These are phyloP conservation scores for Quadriops clusia DNA, from an alignment of 2,888 invertebrate species.

Conservation along the genomic window DNA sequence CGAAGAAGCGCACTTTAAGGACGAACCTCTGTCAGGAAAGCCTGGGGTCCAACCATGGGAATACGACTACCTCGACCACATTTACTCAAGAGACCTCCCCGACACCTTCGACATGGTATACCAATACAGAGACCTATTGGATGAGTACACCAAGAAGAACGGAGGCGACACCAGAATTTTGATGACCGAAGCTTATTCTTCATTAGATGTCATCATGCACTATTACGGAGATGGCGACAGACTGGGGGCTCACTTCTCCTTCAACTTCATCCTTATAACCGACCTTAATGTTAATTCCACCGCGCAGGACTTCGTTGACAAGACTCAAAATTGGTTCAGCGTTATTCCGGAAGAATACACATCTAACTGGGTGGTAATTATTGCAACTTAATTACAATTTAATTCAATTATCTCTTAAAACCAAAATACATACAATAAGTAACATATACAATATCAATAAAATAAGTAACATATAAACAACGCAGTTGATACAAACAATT, in stretches of 20 bases:
- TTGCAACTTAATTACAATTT: neutral
- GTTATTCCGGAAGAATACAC: conserved; percentile 48
- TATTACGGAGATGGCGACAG: conserved; percentile 48
- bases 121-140: conserved; percentile 50
- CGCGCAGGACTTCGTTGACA: conserved; percentile 47
- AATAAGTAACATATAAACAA: too few species aligned
- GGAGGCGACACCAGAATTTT: conserved; percentile 46
- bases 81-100: conserved; percentile 46
- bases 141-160: conserved; percentile 38
- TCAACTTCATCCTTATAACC: conserved; percentile 63
- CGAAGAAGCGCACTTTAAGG: conserved; percentile 30
- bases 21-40: conserved; percentile 35
- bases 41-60: conserved; percentile 35
- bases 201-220: conserved; percentile 44
- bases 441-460: too few species aligned
- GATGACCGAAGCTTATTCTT: conserved; percentile 66
- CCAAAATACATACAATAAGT: too few species aligned
- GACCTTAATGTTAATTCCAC: conserved; percentile 45
- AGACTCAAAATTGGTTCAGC: conserved; percentile 51
- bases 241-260: conserved; percentile 61
- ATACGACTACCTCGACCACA: conserved; percentile 47
- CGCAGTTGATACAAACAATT: too few species aligned
- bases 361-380: conserved; percentile 68
- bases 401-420: too few species aligned
- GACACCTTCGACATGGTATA: conserved; percentile 54